These are phyloP conservation scores for Bombyx huttoni DNA, from an alignment of 2,888 invertebrate genomes.

Conservation along the genomic window DNA sequence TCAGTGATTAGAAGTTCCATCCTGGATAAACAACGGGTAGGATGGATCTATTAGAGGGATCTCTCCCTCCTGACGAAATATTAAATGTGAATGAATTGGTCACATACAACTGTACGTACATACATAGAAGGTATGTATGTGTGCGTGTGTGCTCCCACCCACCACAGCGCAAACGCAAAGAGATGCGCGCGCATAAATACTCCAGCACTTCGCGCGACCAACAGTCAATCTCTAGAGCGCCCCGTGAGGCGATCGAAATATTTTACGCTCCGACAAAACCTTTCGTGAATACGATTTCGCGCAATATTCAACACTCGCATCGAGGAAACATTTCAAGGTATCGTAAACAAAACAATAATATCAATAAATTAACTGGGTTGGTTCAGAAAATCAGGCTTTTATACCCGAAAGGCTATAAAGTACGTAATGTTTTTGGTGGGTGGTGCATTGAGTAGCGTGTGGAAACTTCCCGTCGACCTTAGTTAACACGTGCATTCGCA, in stretches of 20 bases:
- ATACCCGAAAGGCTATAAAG: constrained; percentile 15
- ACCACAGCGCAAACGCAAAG: constrained; percentile 50
- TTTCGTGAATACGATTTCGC: constrained; percentile 25
- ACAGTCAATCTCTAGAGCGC: constrained; percentile 54
- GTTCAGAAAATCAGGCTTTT: constrained; percentile 4
- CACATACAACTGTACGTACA: constrained; percentile 16
- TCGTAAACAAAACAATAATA: constrained; percentile 18
- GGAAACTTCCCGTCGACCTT: constrained; percentile 36
- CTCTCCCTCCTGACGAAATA: constrained; percentile 14
- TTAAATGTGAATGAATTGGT: constrained; percentile 23
- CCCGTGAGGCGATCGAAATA: constrained; percentile 31
- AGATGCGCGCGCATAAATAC: constrained; percentile 66
- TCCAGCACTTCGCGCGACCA: constrained; percentile 35
- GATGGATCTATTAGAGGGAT: constrained; percentile 13
- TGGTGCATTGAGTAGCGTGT: constrained; percentile 20
- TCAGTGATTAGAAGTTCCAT: not conserved
- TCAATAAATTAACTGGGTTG: constrained; percentile 2
- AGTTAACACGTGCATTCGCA: constrained; percentile 29
- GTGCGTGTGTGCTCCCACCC: constrained; percentile 30
- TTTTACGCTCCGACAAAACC: constrained; percentile 16
- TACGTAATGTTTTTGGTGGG: constrained; percentile 14
- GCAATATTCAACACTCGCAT: constrained; percentile 21
- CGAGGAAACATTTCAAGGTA: constrained; percentile 30
- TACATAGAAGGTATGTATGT: constrained; percentile 12
- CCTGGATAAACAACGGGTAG: constrained; percentile 3